These are phyloP conservation scores for Odobenus rosmarus DNA, from an alignment of 2,113 vertebrate genomes.

Conservation along the genomic window DNA sequence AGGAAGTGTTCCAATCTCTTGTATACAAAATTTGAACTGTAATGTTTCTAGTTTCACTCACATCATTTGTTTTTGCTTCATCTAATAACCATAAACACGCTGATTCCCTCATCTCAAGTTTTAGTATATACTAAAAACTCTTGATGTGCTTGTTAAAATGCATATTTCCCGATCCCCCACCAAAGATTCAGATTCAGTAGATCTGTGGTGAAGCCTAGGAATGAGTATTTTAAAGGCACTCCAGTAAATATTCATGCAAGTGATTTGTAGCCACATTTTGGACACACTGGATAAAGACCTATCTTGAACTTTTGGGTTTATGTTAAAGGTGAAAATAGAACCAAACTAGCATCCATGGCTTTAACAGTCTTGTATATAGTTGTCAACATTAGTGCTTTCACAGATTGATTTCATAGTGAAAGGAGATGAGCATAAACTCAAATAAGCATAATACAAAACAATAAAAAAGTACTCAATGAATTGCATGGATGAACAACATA, in stretches of 20 bases:
- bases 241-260: neutral
- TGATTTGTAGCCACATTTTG: neutral
- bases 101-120: neutral
- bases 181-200: neutral
- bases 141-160: neutral
- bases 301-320: neutral
- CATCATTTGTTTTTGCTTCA: neutral
- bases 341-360: neutral
- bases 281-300: neutral
- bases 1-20: neutral
- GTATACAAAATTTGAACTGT: neutral
- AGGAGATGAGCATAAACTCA: neutral
- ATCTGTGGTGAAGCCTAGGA: neutral
- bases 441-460: neutral
- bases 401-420: neutral
- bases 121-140: neutral
- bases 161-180: neutral
- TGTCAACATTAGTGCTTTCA: neutral
- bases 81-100: neutral
- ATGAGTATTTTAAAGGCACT: neutral
- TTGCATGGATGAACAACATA: neutral
- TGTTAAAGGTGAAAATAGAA: constrained; percentile 29
- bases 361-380: neutral
- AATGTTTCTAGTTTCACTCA: neutral
- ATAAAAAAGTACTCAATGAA: constrained; percentile 9